Evolutionary conservation across 2,888 invertebrate species (phyloP).

Genomic region (Gnatocerus cornutus): DNA sequence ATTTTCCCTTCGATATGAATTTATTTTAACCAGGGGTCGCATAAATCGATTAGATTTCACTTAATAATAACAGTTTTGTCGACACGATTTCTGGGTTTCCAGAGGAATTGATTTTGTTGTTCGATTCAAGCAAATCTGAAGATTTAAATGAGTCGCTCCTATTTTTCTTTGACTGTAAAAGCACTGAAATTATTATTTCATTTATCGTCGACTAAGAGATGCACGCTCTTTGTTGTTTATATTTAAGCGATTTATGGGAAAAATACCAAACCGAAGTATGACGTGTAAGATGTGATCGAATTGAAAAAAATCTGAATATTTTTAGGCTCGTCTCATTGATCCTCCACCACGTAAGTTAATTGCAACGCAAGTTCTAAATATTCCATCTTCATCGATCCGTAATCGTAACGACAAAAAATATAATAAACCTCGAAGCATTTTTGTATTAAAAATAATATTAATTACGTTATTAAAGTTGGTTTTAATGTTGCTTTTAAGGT

Average conservation of each 20-base stretch:
- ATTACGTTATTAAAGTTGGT: conserved; percentile 55
- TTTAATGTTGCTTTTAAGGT: conserved; percentile 52
- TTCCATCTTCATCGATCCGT: conserved; percentile 24
- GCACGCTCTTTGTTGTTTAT: too few species aligned
- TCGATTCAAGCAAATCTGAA: neutral
- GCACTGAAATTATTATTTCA: too few species aligned
- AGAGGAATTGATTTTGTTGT: conserved; percentile 7
- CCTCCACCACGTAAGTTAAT: conserved; percentile 33
- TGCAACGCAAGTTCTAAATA: conserved; percentile 33
- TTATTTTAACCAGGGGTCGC: conserved; percentile 24
- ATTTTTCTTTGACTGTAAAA: too few species aligned
- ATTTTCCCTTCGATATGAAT: conserved; percentile 26
- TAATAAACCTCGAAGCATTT: conserved; percentile 15
- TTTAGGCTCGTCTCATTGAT: conserved; percentile 3
- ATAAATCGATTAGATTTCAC: conserved; percentile 38
- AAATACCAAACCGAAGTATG: too few species aligned
- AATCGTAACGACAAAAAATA: conserved; percentile 1
- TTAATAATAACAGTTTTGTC: conserved; percentile 7
- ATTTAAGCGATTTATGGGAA: too few species aligned
- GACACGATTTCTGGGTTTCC: conserved; percentile 3
- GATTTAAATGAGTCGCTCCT: too few species aligned
- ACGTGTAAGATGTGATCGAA: neutral
- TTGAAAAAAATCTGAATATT: conserved; percentile 7
- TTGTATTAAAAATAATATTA: conserved; percentile 53
- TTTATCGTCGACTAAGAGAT: too few species aligned